Evolutionary conservation across 2,113 vertebrate genomes (phyloP), one percentile per base, ranked within the genome.

Genomic region (Leptobrachium ailaonicum): DNA sequence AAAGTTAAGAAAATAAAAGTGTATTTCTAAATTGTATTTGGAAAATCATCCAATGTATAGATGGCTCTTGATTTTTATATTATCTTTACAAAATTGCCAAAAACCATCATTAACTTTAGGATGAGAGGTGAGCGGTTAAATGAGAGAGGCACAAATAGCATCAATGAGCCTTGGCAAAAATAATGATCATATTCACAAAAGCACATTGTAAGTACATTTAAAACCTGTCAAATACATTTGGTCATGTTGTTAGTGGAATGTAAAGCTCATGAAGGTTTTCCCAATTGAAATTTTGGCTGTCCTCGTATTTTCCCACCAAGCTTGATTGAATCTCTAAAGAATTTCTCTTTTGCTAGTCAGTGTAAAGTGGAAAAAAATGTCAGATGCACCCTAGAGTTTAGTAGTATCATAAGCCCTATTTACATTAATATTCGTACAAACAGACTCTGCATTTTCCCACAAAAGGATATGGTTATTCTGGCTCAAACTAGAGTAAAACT

Each of bases 221-320:
- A 12, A 60, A 8, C 56, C 56, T 60, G 13, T 60, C 56, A 60
- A 60, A 60, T 60, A 12, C 56, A 1, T 60, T 8, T 14, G 10
- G 56, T 60, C 56, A 60, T 32, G 62, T 40, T 40, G 62, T 40
- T 5, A 20, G 14, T 64, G 20, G 9, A 64, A 64, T 64, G 20
- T 64, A 64, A 64, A 64, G 62, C 9, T 64, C 40, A 6, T 20
- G 62, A 32, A 64, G 47, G 47, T 50, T 64, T 64, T 20, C 13
- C 6, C 14, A 64, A 64, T 5, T 40, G 32, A 64, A 64, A 32
- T 64, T 40, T 40, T 64, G 62, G 62, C 62, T 40, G 62, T 3
- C n/a, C 56, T 64, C 40, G 62, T 64, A 64, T 64, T 32, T 64
- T 64, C 62, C 62, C 62, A 64, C 14, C 32, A 64, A 64, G 32